Percentiles rank a stretch among this genome's conserved stretches.
These are phyloP conservation scores for Anguilla japonica DNA, from an alignment of 2,113 vertebrate species.

Conservation along the genomic window DNA sequence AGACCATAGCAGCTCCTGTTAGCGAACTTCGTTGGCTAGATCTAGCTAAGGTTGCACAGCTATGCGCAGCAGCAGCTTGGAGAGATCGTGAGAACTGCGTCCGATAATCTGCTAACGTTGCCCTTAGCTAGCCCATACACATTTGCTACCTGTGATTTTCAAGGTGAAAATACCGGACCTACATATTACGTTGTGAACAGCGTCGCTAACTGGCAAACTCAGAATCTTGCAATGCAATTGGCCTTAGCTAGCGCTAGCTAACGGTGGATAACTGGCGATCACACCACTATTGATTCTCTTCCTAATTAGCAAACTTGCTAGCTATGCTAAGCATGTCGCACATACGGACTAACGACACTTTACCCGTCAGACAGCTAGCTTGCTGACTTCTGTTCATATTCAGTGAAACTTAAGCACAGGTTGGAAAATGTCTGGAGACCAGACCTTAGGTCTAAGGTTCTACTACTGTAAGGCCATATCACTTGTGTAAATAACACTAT, in stretches of 20 bases:
- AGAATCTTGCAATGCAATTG: background rate
- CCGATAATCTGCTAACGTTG: background rate
- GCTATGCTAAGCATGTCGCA: background rate
- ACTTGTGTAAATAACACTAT: too few species aligned
- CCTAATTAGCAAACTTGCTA: background rate
- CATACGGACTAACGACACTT: background rate
- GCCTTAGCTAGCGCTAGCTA: background rate
- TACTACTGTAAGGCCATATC: too few species aligned
- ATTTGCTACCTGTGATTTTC: background rate
- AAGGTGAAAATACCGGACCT: background rate
- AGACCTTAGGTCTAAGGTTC: too few species aligned
- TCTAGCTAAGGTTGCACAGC: too few species aligned
- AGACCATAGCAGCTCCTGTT: too few species aligned
- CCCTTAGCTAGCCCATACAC: background rate
- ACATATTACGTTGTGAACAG: background rate
- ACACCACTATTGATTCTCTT: background rate
- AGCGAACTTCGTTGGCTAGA: too few species aligned
- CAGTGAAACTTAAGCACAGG: too few species aligned
- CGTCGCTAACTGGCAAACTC: background rate
- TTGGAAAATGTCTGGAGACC: too few species aligned
- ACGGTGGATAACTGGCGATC: background rate
- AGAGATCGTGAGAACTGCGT: background rate
- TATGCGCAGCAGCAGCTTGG: background rate
- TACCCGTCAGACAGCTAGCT: slow-evolving; percentile 17
- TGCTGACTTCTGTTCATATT: too few species aligned